Percentiles rank a stretch among this genome's conserved stretches.
Evolutionary conservation across 2,888 invertebrate species (phyloP).

Genomic region (Drosophila diplacantha): DNA sequence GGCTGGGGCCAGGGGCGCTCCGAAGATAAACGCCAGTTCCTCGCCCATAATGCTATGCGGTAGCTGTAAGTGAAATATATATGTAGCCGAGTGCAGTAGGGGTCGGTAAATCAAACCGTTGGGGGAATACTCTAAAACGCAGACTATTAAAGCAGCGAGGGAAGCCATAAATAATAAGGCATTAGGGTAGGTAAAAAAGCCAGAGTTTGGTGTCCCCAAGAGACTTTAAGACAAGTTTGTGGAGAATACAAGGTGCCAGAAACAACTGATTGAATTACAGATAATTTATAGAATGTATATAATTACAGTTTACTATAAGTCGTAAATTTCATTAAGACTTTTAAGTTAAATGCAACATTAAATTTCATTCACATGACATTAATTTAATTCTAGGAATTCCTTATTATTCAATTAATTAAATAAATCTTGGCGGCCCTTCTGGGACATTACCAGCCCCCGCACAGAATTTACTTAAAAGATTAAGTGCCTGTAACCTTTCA

Average conservation of each 20-base stretch:
- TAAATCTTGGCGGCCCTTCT: background rate
- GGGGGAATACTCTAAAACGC: slow-evolving; percentile 29
- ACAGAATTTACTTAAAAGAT: slow-evolving; percentile 1
- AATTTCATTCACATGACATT: background rate
- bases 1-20: slow-evolving; percentile 87
- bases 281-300: background rate
- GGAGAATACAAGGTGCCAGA: background rate
- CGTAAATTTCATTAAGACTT: no score
- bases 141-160: background rate
- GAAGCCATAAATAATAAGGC: slow-evolving; percentile 13
- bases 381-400: background rate
- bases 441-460: background rate
- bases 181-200: slow-evolving; percentile 1
- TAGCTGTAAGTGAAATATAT: slow-evolving; percentile 78
- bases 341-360: background rate
- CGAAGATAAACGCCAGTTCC: slow-evolving; percentile 91
- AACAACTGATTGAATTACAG: background rate
- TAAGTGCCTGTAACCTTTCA: background rate
- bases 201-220: background rate
- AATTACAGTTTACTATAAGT: background rate
- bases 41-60: slow-evolving; percentile 90
- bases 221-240: background rate
- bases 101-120: slow-evolving; percentile 23
- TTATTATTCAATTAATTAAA: background rate
- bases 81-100: slow-evolving; percentile 10